Conservation (phyloP, 2,888 invertebrate species). For the Tenthredo livida region DNA sequence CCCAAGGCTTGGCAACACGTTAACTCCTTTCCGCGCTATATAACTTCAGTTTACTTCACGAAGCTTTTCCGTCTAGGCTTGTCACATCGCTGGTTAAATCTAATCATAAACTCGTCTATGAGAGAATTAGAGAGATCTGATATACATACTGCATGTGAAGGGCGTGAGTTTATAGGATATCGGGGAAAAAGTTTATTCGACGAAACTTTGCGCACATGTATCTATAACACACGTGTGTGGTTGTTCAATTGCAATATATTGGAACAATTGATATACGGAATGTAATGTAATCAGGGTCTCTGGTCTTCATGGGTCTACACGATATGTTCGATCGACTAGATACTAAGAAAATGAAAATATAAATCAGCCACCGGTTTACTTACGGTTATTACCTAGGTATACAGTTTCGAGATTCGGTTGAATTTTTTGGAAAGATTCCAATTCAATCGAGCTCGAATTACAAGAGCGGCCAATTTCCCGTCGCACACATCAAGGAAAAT, state of each 20-base stretch:
- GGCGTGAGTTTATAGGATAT: neutral
- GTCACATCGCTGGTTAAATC: conserved; percentile 50
- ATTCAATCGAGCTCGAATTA: conserved; percentile 36
- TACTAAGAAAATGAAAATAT: neutral
- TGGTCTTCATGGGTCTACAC: neutral
- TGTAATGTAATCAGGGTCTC: neutral
- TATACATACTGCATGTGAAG: neutral
- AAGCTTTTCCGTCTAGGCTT: conserved; percentile 5
- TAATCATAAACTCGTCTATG: conserved; percentile 47
- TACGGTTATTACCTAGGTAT: neutral
- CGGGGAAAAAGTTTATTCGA: neutral
- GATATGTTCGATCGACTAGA: neutral
- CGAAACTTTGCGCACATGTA: neutral
- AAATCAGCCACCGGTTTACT: neutral
- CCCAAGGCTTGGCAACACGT: conserved; percentile 25
- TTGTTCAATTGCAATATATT: neutral
- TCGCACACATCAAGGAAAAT: conserved; percentile 50
- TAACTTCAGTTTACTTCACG: too few relatives aligned
- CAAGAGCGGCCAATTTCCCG: conserved; percentile 20
- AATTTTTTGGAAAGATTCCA: conserved; percentile 26
- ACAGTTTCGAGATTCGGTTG: conserved; percentile 33
- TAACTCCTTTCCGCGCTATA: conserved; percentile 9
- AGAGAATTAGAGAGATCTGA: conserved; percentile 41
- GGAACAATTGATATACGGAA: neutral
- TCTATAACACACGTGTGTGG: neutral